These are phyloP conservation scores for Lepus townsendii DNA, from an alignment of 2,797 vertebrate species.

Conservation along the genomic window DNA sequence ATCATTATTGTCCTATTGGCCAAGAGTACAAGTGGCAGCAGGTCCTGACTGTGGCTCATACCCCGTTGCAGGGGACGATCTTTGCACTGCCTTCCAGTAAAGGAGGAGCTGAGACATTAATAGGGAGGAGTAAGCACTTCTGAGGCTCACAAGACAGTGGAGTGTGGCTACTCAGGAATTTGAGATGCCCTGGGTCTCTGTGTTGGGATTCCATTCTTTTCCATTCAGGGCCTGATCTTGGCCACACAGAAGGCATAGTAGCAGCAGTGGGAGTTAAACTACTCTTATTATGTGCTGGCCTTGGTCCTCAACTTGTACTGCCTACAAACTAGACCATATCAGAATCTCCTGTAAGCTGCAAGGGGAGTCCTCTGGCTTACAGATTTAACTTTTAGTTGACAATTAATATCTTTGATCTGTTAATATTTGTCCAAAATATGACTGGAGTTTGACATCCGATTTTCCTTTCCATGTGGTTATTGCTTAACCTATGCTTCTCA, in stretches of 20 bases:
- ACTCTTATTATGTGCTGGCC: neutral
- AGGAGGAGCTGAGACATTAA: neutral
- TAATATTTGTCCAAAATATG: neutral
- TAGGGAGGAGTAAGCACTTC: neutral
- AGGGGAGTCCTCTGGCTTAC: neutral
- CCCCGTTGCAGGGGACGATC: neutral
- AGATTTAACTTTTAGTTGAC: neutral
- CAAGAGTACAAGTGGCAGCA: neutral
- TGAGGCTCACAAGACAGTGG: neutral
- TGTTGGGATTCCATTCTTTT: neutral
- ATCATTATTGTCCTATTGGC: neutral
- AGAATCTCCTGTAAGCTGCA: neutral
- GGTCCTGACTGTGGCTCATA: neutral
- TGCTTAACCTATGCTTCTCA: neutral
- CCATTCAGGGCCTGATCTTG: neutral
- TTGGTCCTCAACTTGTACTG: neutral
- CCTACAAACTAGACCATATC: neutral
- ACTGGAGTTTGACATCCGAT: neutral
- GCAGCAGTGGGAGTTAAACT: neutral
- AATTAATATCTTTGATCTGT: neutral
- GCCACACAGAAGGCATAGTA: neutral
- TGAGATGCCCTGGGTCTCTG: neutral
- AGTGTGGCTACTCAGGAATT: neutral
- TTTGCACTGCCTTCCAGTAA: neutral
- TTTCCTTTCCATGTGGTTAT: neutral